phyloP scores from a whole-genome alignment of 2,888 invertebrate species.

The Malacosoma neustria region DNA sequence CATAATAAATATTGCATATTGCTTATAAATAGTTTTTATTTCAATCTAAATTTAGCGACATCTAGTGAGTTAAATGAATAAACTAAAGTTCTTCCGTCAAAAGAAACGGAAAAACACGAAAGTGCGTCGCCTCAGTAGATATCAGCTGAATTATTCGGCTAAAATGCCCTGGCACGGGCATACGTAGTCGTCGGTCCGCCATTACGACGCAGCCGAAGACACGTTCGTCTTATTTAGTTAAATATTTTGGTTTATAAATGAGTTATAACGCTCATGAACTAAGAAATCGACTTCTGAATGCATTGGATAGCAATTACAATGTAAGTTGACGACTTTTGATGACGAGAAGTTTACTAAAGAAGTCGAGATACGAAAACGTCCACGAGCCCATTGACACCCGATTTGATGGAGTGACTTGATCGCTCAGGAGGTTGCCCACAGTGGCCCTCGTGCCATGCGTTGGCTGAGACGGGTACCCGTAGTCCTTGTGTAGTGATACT shows the following conservation, averaged over 20 bases:
- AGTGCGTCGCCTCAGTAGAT: constrained; percentile 72
- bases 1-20: no score
- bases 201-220: constrained; percentile 75
- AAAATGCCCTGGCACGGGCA: constrained; percentile 76
- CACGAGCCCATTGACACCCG: constrained; percentile 70
- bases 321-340: constrained; percentile 83
- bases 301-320: constrained; percentile 98
- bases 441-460: constrained; percentile 31
- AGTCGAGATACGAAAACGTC: constrained; percentile 64
- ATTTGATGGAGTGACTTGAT: constrained; percentile 59
- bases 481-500: constrained; percentile 24
- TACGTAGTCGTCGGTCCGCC: constrained; percentile 77
- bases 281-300: constrained; percentile 96
- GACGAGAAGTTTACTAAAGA: constrained; percentile 51
- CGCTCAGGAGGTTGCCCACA: constrained; percentile 50
- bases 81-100: constrained; percentile 53
- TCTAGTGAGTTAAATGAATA: constrained; percentile 29
- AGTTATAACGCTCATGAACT: constrained; percentile 90
- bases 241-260: constrained; percentile 82
- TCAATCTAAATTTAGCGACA: constrained; percentile 34
- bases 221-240: constrained; percentile 76
- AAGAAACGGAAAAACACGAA: constrained; percentile 76
- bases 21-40: no score
- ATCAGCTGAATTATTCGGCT: constrained; percentile 77
- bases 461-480: constrained; percentile 27